phyloP scores from a whole-genome alignment of 2,888 invertebrate species.

The Pseudeuparius sepicola region DNA sequence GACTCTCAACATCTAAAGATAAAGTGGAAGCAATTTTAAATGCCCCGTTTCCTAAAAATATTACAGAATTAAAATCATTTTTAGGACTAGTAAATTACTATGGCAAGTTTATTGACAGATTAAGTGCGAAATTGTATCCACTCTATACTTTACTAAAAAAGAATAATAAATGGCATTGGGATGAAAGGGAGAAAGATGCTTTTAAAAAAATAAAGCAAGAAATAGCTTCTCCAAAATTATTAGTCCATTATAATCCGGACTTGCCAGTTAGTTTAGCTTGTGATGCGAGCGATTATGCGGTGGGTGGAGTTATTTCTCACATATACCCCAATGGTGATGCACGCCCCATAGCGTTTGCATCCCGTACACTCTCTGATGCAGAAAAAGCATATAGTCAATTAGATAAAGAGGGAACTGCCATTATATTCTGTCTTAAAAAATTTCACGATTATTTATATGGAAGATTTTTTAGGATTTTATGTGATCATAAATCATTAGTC shows the following conservation, averaged over 20 bases:
- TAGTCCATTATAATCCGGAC: slow-evolving; percentile 22
- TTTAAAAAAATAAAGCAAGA: slow-evolving; percentile 25
- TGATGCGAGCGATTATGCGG: slow-evolving; percentile 15
- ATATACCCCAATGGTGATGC: slow-evolving; percentile 8
- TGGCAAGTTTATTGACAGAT: slow-evolving; percentile 24
- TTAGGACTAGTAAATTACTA: slow-evolving; percentile 31
- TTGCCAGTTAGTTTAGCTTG: slow-evolving; percentile 15
- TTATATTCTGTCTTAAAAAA: not conserved
- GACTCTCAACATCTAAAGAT: too few species aligned
- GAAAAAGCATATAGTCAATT: slow-evolving; percentile 12
- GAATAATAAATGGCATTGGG: slow-evolving; percentile 24
- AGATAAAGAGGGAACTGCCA: not conserved
- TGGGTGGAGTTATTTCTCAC: slow-evolving; percentile 15
- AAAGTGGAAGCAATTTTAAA: slow-evolving; percentile 22
- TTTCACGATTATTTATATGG: slow-evolving; percentile 3
- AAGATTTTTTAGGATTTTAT: not conserved
- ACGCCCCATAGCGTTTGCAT: slow-evolving; percentile 17
- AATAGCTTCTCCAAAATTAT: slow-evolving; percentile 18
- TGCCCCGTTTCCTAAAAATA: slow-evolving; percentile 12
- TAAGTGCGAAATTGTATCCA: slow-evolving; percentile 1
- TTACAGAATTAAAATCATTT: slow-evolving; percentile 26
- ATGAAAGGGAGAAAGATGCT: slow-evolving; percentile 19
- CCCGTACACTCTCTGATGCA: slow-evolving; percentile 11
- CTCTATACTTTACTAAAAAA: slow-evolving; percentile 19
- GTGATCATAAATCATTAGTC: slow-evolving; percentile 1